These are phyloP conservation scores for Callipepla californica DNA, from an alignment of 2,113 vertebrate genomes.

Conservation along the genomic window DNA sequence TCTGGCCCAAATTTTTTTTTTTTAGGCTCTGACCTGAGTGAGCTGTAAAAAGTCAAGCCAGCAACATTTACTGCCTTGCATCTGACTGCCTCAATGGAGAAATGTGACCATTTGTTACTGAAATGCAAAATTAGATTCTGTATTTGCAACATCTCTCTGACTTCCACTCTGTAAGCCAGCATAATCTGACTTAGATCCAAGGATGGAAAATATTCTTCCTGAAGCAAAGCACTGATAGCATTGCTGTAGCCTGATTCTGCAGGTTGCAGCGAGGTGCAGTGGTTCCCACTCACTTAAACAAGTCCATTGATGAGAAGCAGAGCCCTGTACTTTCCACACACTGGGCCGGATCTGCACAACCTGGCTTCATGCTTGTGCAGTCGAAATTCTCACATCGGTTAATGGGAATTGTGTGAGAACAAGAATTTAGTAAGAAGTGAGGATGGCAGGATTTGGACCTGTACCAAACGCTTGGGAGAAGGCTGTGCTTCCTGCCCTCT, in stretches of 20 bases:
- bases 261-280: neutral
- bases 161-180: neutral
- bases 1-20: neutral
- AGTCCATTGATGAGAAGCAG: neutral
- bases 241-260: neutral
- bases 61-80: neutral
- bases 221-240: neutral
- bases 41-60: neutral
- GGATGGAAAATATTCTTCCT: neutral
- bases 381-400: constrained; percentile 41
- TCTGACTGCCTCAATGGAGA: neutral
- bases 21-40: neutral
- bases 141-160: neutral
- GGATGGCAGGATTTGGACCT: constrained; percentile 39
- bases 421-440: constrained; percentile 42
- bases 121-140: constrained; percentile 6
- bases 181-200: neutral
- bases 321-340: neutral
- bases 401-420: constrained; percentile 51
- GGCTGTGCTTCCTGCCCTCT: constrained; percentile 38
- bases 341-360: constrained; percentile 10
- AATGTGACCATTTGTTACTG: constrained; percentile 8
- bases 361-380: neutral
- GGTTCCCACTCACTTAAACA: neutral
- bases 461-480: constrained; percentile 22